phyloP scores from a whole-genome alignment of 1,140 invertebrate species.

The Harlomillsia oculata region DNA sequence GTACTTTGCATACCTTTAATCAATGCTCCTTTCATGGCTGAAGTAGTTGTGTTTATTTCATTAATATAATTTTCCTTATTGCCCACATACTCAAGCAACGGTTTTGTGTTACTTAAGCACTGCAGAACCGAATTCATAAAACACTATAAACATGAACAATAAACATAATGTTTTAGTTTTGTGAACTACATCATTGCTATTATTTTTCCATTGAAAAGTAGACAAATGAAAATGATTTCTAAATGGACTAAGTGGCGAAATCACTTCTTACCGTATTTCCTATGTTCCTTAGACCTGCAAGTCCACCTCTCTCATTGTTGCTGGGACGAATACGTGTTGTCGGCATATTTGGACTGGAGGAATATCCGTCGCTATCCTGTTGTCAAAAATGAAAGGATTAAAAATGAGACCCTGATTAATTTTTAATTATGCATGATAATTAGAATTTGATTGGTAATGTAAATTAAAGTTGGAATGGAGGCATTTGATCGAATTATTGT shows the following conservation, averaged over 20 bases:
- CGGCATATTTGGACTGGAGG: slow-evolving; percentile 21
- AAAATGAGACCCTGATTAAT: too few species aligned
- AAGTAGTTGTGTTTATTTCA: slow-evolving; percentile 69
- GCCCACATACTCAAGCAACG: slow-evolving; percentile 68
- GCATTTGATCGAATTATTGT: too few species aligned
- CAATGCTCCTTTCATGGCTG: slow-evolving; percentile 69
- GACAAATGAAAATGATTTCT: not conserved
- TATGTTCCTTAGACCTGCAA: slow-evolving; percentile 81
- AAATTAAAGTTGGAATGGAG: too few species aligned
- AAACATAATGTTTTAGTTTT: not conserved
- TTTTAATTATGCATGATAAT: too few species aligned
- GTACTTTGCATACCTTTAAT: slow-evolving; percentile 61
- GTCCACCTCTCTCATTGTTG: slow-evolving; percentile 46
- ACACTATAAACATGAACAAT: slow-evolving; percentile 49
- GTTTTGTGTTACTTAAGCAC: slow-evolving; percentile 78
- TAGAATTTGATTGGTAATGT: too few species aligned
- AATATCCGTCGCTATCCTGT: slow-evolving; percentile 32
- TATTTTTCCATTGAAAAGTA: too few species aligned
- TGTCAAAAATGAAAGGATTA: too few species aligned
- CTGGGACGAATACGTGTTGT: slow-evolving; percentile 20
- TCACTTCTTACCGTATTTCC: slow-evolving; percentile 82
- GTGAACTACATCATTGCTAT: too few species aligned
- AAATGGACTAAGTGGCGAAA: slow-evolving; percentile 6
- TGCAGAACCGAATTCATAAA: slow-evolving; percentile 96
- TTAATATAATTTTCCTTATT: slow-evolving; percentile 50